Conservation (phyloP, 1,140 invertebrate species). For the Trachymyrmex septentrionalis region DNA sequence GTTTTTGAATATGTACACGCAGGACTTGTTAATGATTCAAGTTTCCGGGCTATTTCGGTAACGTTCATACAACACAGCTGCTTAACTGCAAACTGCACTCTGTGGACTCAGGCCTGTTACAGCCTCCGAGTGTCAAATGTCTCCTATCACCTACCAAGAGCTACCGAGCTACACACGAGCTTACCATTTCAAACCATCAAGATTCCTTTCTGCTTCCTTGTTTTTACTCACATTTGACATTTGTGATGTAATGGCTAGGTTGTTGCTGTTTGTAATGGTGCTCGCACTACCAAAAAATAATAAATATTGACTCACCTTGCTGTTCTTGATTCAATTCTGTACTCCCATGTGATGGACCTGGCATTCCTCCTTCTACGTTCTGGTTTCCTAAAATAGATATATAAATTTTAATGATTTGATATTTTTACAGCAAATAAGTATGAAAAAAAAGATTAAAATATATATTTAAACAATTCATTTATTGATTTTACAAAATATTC, state of each 20-base stretch:
- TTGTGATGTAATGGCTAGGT: slow-evolving; percentile 87
- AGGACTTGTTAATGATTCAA: slow-evolving; percentile 80
- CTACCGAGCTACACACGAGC: slow-evolving; percentile 87
- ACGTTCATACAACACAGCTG: slow-evolving; percentile 85
- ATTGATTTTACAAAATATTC: slow-evolving; percentile 8
- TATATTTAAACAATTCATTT: neutral
- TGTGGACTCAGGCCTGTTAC: slow-evolving; percentile 82
- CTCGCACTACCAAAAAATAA: slow-evolving; percentile 85
- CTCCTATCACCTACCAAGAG: slow-evolving; percentile 86
- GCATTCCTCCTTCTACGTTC: slow-evolving; percentile 84
- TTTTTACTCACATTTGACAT: slow-evolving; percentile 85
- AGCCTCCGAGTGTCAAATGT: slow-evolving; percentile 86
- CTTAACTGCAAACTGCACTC: slow-evolving; percentile 86
- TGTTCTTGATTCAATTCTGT: slow-evolving; percentile 85
- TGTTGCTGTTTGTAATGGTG: slow-evolving; percentile 87
- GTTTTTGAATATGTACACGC: slow-evolving; percentile 81
- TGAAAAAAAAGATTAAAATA: neutral
- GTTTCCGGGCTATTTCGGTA: slow-evolving; percentile 73
- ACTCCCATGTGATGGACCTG: slow-evolving; percentile 84
- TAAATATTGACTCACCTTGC: slow-evolving; percentile 84
- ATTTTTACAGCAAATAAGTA: neutral
- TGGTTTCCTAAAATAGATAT: slow-evolving; percentile 77
- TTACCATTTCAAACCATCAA: slow-evolving; percentile 87
- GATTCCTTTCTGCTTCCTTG: slow-evolving; percentile 82
- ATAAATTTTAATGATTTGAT: neutral